Evolutionary conservation across 2,113 vertebrate species (phyloP).

Genomic region (Puma concolor): DNA sequence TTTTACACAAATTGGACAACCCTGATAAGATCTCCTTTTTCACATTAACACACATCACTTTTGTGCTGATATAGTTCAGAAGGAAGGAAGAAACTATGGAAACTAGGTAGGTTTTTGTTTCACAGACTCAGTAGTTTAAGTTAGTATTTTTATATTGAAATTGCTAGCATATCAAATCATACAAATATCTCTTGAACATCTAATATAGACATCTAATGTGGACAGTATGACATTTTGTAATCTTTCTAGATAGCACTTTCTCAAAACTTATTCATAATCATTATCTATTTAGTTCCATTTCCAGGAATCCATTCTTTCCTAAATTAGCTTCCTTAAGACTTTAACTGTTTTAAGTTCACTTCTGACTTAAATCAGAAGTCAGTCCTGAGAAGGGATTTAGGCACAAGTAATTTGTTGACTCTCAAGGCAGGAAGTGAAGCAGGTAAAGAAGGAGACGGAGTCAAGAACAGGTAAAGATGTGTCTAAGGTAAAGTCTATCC

Average conservation of each 20-base stretch:
- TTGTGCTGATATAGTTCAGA: not conserved
- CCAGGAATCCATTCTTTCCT: not conserved
- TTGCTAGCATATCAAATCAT: not conserved
- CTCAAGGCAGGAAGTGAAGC: not conserved
- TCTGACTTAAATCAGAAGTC: not conserved
- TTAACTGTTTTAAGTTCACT: not conserved
- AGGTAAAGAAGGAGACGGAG: not conserved
- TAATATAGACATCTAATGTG: not conserved
- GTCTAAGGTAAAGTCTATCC: not conserved
- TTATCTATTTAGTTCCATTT: not conserved
- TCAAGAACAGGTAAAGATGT: not conserved
- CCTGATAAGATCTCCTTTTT: not conserved
- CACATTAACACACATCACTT: not conserved
- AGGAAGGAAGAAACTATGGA: not conserved
- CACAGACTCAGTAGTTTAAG: not conserved
- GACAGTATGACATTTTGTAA: not conserved
- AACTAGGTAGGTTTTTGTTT: not conserved
- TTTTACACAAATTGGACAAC: not conserved
- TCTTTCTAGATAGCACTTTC: not conserved
- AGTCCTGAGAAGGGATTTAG: not conserved
- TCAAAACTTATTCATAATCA: not conserved
- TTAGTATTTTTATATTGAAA: not conserved
- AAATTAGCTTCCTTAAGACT: not conserved
- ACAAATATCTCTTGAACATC: not conserved
- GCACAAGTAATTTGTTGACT: not conserved